Conservation (phyloP, 2,888 invertebrate genomes). For the Cinara cedri region DNA sequence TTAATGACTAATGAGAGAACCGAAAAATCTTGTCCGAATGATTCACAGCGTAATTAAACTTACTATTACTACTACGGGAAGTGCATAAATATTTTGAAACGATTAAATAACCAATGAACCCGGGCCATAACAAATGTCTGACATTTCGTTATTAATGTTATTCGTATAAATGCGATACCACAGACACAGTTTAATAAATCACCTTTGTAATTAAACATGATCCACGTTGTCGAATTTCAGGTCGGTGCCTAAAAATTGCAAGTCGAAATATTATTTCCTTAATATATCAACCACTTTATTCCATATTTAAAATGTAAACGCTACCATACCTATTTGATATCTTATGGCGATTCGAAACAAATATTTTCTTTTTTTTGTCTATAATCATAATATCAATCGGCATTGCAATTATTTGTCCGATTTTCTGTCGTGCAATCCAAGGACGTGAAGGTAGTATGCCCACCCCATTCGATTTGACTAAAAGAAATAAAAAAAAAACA, state of each 20-base stretch:
- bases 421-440: too few species aligned
- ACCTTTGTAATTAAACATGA: not conserved
- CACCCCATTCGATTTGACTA: too few species aligned
- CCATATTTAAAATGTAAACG: not conserved
- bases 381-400: too few species aligned
- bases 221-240: not conserved
- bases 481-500: too few species aligned
- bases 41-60: conserved; percentile 27
- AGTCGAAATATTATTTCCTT: too few species aligned
- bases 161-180: not conserved
- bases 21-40: conserved; percentile 20
- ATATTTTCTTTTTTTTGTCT: too few species aligned
- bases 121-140: not conserved
- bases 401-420: too few species aligned
- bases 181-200: not conserved
- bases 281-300: too few species aligned
- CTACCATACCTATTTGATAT: too few species aligned
- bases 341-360: too few species aligned
- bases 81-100: conserved; percentile 2
- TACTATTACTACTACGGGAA: not conserved
- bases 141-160: not conserved
- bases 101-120: conserved; percentile 31
- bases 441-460: too few species aligned
- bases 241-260: not conserved
- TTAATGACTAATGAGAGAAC: not conserved